Evolutionary conservation across 2,888 invertebrate genomes (phyloP).

Genomic region (Netelia fuscicornis): DNA sequence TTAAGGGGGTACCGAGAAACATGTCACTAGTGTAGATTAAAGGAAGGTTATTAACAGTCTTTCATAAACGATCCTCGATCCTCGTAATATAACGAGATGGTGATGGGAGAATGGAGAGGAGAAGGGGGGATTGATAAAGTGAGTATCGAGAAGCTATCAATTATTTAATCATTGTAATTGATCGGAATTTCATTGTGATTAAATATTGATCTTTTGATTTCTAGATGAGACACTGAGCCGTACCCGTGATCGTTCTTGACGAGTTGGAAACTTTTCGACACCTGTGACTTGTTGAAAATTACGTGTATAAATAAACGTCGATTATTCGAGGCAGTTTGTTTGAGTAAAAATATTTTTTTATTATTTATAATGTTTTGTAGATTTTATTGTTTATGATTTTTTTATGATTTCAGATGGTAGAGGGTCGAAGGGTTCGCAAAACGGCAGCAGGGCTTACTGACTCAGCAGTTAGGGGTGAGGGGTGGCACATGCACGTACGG

Average conservation of each 20-base stretch:
- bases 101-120: not conserved
- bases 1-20: conserved; percentile 57
- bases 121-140: not conserved
- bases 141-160: conserved; percentile 58
- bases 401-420: conserved; percentile 63
- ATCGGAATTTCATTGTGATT: conserved; percentile 66
- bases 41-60: conserved; percentile 40
- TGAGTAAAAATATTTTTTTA: no score
- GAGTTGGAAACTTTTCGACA: no score
- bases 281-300: no score
- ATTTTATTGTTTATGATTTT: no score
- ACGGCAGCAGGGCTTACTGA: conserved; percentile 64
- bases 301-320: no score
- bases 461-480: conserved; percentile 49
- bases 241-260: conserved; percentile 32
- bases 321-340: no score
- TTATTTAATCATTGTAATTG: conserved; percentile 65
- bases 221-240: conserved; percentile 37
- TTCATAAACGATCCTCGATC: conserved; percentile 56
- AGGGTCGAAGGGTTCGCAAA: conserved; percentile 64
- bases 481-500: conserved; percentile 17
- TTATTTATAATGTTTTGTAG: no score
- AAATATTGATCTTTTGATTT: conserved; percentile 60
- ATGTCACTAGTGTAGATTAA: conserved; percentile 12
- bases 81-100: conserved; percentile 29